Percentiles rank a stretch among this genome's conserved stretches.
Conservation (phyloP, 2,797 vertebrate genomes). For the Hybognathus amarus region DNA sequence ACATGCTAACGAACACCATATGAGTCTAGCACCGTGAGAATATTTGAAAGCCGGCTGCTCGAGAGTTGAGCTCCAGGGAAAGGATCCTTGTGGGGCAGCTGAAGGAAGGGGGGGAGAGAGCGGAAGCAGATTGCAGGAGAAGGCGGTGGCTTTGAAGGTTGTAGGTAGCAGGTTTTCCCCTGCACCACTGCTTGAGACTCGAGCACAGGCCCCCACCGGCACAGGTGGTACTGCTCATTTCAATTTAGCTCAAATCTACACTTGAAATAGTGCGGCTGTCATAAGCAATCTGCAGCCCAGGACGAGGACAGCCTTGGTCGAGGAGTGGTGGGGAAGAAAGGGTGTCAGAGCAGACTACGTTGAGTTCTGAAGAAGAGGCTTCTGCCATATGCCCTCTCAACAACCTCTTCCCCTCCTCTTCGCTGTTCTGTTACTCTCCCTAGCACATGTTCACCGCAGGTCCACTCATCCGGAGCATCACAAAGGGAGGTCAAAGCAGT, state of each 20-base stretch:
- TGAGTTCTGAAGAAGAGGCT: conserved; percentile 57
- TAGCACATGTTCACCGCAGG: conserved; percentile 68
- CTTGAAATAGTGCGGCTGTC: conserved; percentile 79
- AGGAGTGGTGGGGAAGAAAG: conserved; percentile 19
- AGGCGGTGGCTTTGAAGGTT: conserved; percentile 76
- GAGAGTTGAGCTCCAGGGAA: conserved; percentile 37
- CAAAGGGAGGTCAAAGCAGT: conserved; percentile 69
- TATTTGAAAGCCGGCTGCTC: conserved; percentile 31
- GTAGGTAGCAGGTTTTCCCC: conserved; percentile 52
- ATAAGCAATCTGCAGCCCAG: conserved; percentile 73
- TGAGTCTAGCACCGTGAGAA: conserved; percentile 49
- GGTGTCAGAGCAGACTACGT: conserved; percentile 47
- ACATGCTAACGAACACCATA: conserved; percentile 47
- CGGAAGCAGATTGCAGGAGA: conserved; percentile 74
- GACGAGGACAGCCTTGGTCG: conserved; percentile 71
- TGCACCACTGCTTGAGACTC: conserved; percentile 45
- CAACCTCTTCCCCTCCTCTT: conserved; percentile 35
- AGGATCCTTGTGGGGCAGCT: conserved; percentile 42
- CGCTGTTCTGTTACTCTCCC: conserved; percentile 62
- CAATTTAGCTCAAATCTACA: conserved; percentile 81
- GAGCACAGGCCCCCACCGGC: conserved; percentile 61
- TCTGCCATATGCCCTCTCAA: conserved; percentile 42
- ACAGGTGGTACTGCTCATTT: conserved; percentile 82
- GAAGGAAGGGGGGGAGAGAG: conserved; percentile 52
- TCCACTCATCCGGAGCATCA: conserved; percentile 61